Percentiles rank a stretch among this genome's conserved stretches.
phyloP scores from a whole-genome alignment of 2,113 vertebrate genomes.

The Mastomys natalensis region DNA sequence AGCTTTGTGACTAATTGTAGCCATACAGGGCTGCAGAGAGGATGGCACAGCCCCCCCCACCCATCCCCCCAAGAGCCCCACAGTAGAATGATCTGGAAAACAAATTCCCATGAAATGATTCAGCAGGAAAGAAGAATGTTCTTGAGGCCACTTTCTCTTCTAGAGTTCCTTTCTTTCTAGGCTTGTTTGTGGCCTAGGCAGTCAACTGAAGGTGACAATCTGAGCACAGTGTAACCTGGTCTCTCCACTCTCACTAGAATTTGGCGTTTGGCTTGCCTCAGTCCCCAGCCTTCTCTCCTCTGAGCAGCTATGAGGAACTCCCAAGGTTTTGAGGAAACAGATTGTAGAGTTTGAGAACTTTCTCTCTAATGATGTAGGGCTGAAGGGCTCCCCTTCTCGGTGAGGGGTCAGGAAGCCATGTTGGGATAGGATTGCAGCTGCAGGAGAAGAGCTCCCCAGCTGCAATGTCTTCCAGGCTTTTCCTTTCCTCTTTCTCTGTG shows the following conservation, averaged over 20 bases:
- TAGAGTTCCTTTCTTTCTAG: too few species aligned
- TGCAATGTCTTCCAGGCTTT: background rate
- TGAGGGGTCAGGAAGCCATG: background rate
- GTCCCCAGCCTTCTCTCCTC: background rate
- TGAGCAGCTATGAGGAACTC: background rate
- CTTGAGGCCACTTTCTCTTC: too few species aligned
- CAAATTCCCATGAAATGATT: background rate
- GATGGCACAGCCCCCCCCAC: rapidly evolving
- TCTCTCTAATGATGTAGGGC: background rate
- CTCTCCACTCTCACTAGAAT: too few species aligned
- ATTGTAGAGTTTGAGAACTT: background rate
- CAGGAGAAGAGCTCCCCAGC: background rate
- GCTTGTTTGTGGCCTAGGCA: background rate
- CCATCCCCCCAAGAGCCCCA: background rate
- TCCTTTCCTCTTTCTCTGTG: background rate
- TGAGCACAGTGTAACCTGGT: rapidly evolving
- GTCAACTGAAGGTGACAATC: background rate
- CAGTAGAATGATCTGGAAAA: slow-evolving; percentile 13
- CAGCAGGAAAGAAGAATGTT: background rate
- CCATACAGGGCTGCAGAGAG: rapidly evolving
- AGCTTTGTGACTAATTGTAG: too few species aligned
- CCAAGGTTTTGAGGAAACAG: rapidly evolving
- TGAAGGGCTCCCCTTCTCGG: background rate
- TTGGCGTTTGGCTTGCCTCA: rapidly evolving
- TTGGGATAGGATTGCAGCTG: background rate